phyloP scores from a whole-genome alignment of 2,113 vertebrate genomes.

The Pedionomus torquatus region DNA sequence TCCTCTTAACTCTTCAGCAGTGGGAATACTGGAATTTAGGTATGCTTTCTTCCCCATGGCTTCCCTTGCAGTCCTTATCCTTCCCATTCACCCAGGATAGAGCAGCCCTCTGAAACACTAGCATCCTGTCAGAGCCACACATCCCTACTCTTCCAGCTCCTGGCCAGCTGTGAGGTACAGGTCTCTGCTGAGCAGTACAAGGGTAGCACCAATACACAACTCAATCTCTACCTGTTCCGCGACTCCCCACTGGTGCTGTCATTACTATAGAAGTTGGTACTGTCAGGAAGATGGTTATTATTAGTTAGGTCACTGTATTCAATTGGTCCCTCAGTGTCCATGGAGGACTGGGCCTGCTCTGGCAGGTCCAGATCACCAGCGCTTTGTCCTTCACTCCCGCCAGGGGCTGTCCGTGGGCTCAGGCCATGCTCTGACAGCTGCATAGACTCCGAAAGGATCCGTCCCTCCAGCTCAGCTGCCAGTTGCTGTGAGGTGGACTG shows the following conservation, averaged over 20 bases:
- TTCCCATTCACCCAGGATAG: background rate
- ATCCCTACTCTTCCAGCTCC: constrained; percentile 59
- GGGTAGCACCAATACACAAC: constrained; percentile 69
- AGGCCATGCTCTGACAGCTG: constrained; percentile 67
- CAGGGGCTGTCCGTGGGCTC: constrained; percentile 68
- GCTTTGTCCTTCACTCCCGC: constrained; percentile 66
- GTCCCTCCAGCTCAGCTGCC: constrained; percentile 68
- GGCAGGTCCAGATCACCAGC: constrained; percentile 48
- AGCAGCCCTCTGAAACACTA: constrained; percentile 30
- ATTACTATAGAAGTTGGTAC: constrained; percentile 69
- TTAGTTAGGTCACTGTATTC: constrained; percentile 74
- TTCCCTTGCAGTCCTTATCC: constrained; percentile 10
- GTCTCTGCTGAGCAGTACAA: constrained; percentile 75
- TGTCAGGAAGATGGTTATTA: constrained; percentile 71
- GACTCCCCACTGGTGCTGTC: constrained; percentile 75
- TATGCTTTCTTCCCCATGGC: background rate
- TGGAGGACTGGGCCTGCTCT: constrained; percentile 66
- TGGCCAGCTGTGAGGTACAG: constrained; percentile 77
- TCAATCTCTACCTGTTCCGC: constrained; percentile 78
- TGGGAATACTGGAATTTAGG: constrained; percentile 33
- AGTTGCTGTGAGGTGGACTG: constrained; percentile 72
- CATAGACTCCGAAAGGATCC: constrained; percentile 50
- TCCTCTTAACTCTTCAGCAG: constrained; percentile 42
- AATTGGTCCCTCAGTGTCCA: constrained; percentile 77
- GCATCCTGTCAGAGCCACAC: constrained; percentile 10